Evolutionary conservation across 2,797 vertebrate species (phyloP), one percentile per base, ranked within the genome.

Genomic region (Hydrophis major): DNA sequence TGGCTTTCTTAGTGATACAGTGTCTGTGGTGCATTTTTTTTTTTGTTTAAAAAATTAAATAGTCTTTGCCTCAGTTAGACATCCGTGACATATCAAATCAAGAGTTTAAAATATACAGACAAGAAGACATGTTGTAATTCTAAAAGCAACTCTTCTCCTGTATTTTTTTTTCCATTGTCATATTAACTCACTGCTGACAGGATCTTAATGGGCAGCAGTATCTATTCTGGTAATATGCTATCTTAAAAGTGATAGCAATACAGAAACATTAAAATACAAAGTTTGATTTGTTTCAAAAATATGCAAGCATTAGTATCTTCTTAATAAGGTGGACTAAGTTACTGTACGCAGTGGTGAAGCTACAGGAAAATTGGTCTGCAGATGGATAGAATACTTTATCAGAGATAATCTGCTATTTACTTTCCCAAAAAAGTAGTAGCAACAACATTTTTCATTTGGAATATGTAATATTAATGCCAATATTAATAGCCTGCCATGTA

Each of bases 1-100:
- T 99, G 98, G 98, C 98, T 99, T 99, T 99, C 98, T 98, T 99
- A 99, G 99, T 99, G 99, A 99, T 97, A 97, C 95, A 97, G 98
- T 98, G 98, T 98, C 97, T 94, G 92, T 97, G 97, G 97, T 98
- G 97, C 78, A 47, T 83, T 83, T 83, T 12, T 83, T 12, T 42
- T 28, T 83, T 83, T 83, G 74, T 83, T 83, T 32, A 57, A 88
- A 83, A 47, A 47, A 83, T 83, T 83, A 83, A 83, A 47, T 47
- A 83, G 78, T 83, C 42, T 83, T 83, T 47, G 78, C 37, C 78
- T 83, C 37, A 83, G 22, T 83, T 83, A 47, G 78, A 83, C 42
- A 83, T 25, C 42, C 8, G 1, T 83, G 37, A 83, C 78, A 83
- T 83, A 83, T 83, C 37, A 83, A 25, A 47, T 47, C 78, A 47